A percentile compares a stretch with the other conserved stretches of the same genome.
These are phyloP conservation scores for Lepus oiostolus DNA, from an alignment of 2,797 vertebrate genomes.

Conservation along the genomic window DNA sequence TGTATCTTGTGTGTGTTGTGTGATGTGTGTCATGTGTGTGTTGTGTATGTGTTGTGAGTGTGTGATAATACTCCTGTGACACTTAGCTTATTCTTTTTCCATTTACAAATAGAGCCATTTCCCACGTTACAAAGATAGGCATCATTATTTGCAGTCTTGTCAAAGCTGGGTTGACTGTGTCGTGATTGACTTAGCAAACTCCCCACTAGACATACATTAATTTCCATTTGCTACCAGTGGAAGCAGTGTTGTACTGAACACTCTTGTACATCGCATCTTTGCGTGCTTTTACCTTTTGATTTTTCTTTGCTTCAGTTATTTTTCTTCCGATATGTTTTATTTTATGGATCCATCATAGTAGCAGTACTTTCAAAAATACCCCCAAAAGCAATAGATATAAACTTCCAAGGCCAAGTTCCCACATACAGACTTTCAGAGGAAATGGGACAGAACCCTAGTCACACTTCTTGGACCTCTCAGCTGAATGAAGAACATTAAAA, in stretches of 20 bases:
- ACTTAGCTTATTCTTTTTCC: background rate
- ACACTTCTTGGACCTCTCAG: background rate
- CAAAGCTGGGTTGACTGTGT: background rate
- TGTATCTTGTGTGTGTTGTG: too few relatives aligned
- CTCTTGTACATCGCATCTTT: background rate
- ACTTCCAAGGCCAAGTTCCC: background rate
- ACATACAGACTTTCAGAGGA: background rate
- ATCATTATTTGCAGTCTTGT: background rate
- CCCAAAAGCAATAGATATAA: background rate
- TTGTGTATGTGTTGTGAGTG: too few relatives aligned
- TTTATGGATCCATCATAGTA: background rate
- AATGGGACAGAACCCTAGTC: background rate
- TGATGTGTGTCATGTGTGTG: too few relatives aligned
- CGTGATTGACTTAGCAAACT: background rate
- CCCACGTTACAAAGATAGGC: background rate
- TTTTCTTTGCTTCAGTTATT: background rate
- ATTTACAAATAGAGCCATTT: background rate
- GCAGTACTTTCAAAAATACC: background rate
- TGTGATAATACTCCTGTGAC: background rate
- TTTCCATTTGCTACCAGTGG: background rate
- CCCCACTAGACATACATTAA: background rate
- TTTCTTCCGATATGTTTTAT: slow-evolving; percentile 16
- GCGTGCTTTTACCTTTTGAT: background rate
- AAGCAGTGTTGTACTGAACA: background rate
- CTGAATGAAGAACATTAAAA: background rate